Evolutionary conservation across 2,113 vertebrate genomes (phyloP).

Genomic region (Astatoreochromis straeleni): DNA sequence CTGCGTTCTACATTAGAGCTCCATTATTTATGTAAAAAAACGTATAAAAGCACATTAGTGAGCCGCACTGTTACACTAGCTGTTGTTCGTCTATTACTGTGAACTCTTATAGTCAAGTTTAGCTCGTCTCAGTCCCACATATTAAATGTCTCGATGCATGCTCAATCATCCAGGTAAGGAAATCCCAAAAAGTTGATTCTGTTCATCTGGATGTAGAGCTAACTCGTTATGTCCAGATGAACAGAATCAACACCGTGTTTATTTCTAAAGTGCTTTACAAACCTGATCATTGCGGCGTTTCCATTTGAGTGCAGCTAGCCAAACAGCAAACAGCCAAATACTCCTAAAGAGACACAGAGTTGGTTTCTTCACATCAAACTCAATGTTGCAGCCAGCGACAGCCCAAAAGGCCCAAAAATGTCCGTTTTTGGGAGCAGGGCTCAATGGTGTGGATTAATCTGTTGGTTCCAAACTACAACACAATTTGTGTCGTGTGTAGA

Average conservation of each 20-base stretch:
- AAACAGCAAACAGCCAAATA: not conserved
- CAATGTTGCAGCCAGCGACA: not conserved
- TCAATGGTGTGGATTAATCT: not conserved
- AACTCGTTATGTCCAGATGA: not conserved
- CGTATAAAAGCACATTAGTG: not conserved
- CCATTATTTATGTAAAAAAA: not conserved
- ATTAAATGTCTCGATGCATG: not conserved
- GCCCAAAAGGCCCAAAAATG: not conserved
- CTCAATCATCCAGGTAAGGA: not conserved
- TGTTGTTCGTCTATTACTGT: fast-evolving
- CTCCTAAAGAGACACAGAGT: not conserved
- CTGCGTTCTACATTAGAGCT: not conserved
- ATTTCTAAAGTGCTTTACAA: not conserved
- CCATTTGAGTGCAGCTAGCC: not conserved
- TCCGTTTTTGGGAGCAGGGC: fast-evolving
- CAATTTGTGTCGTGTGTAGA: not conserved
- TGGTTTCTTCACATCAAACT: not conserved
- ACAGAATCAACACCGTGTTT: not conserved
- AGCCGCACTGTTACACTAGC: not conserved
- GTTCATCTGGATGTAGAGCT: not conserved
- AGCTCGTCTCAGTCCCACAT: not conserved
- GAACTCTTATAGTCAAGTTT: not conserved
- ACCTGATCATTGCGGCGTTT: not conserved
- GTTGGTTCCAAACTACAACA: not conserved
- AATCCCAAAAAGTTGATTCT: not conserved